Evolutionary conservation across 2,113 vertebrate genomes (phyloP).

Genomic region (Nipponia nippon): DNA sequence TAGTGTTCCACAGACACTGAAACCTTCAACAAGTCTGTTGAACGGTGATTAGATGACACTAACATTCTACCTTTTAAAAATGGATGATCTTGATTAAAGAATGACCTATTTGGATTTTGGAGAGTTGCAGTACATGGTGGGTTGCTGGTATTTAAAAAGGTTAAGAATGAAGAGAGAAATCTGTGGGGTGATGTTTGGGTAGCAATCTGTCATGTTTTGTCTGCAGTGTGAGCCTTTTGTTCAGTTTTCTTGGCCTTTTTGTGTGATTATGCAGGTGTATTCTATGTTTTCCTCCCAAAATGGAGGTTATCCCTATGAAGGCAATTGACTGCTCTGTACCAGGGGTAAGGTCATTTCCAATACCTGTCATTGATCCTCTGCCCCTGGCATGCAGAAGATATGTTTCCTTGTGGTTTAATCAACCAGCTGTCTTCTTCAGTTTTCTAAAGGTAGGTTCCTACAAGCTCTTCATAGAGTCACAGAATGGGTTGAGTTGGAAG

Average conservation of each 20-base stretch:
- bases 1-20: not conserved
- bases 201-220: not conserved
- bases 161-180: not conserved
- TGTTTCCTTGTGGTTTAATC: not conserved
- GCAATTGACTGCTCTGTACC: not conserved
- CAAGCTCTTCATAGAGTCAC: not conserved
- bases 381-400: not conserved
- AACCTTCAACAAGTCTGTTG: not conserved
- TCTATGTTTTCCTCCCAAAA: not conserved
- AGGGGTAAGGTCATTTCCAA: not conserved
- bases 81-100: not conserved
- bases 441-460: not conserved
- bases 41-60: not conserved
- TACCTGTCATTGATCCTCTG: not conserved
- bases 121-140: not conserved
- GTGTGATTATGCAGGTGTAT: not conserved
- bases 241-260: not conserved
- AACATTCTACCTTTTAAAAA: not conserved
- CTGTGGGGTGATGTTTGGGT: not conserved
- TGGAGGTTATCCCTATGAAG: not conserved
- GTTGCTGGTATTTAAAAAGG: not conserved
- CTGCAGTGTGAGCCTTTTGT: not conserved
- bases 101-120: not conserved
- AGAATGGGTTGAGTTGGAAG: not conserved
- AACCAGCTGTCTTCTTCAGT: not conserved